These are phyloP conservation scores for Psophia crepitans DNA, from an alignment of 2,113 vertebrate genomes.

Conservation along the genomic window DNA sequence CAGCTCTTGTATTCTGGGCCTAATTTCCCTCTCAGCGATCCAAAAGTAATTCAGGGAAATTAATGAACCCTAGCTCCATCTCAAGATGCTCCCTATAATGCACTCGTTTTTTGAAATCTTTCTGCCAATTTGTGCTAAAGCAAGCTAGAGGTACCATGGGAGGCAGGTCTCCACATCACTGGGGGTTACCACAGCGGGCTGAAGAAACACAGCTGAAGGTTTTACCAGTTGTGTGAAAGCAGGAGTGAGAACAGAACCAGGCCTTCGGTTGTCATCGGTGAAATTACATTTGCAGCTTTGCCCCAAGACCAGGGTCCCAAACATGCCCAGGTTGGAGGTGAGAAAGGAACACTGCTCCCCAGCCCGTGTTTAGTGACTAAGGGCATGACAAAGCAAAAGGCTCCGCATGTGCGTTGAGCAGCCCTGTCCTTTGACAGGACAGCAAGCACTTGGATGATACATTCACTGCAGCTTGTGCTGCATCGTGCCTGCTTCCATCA, in stretches of 20 bases:
- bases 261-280: not conserved
- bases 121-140: not conserved
- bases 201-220: not conserved
- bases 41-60: not conserved
- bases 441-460: not conserved
- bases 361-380: not conserved
- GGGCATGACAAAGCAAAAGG: not conserved
- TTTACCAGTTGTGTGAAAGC: not conserved
- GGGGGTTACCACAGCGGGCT: rapidly evolving
- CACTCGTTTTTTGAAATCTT: not conserved
- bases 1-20: not conserved
- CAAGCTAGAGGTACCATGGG: not conserved
- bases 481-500: slow-evolving; percentile 7
- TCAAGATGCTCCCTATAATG: rapidly evolving
- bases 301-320: not conserved
- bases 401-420: not conserved
- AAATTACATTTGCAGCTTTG: not conserved
- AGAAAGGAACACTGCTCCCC: not conserved
- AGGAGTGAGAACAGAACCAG: not conserved
- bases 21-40: not conserved
- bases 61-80: not conserved
- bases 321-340: not conserved
- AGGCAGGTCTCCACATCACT: not conserved
- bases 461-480: not conserved
- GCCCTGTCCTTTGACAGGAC: not conserved